Conservation (phyloP, 2,797 vertebrate species). For the Hyperoplus immaculatus region DNA sequence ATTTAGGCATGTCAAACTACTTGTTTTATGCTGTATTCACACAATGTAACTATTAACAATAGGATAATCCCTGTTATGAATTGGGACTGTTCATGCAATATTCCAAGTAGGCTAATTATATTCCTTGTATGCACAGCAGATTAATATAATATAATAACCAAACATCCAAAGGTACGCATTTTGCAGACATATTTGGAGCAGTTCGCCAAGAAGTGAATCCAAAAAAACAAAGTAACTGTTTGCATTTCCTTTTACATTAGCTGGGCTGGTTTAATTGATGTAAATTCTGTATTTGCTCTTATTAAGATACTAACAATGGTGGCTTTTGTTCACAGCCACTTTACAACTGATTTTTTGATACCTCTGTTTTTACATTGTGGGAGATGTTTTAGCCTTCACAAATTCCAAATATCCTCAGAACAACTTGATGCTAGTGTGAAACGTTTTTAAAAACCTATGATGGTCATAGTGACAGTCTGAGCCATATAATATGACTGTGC, state of each 20-base stretch:
- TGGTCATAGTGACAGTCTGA: neutral
- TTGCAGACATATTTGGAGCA: neutral
- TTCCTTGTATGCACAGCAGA: neutral
- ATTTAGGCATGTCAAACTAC: neutral
- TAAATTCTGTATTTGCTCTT: neutral
- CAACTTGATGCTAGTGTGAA: neutral
- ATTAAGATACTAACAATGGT: neutral
- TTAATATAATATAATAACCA: neutral
- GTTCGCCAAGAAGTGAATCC: neutral
- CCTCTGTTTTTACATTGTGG: neutral
- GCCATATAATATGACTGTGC: neutral
- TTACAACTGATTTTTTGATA: neutral
- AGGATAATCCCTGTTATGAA: neutral
- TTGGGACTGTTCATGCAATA: neutral
- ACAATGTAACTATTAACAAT: neutral
- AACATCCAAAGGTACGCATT: neutral
- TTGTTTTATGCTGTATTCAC: neutral
- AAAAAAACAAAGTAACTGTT: conserved; percentile 8
- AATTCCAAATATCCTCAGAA: neutral
- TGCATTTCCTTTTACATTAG: neutral
- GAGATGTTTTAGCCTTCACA: neutral
- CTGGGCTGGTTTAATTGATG: neutral
- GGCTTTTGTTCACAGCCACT: neutral
- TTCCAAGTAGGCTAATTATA: neutral
- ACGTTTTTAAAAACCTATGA: neutral